Percentiles rank a stretch among this genome's conserved stretches.
These are phyloP conservation scores for Nomada flava DNA, from an alignment of 2,888 invertebrate species.

Conservation along the genomic window DNA sequence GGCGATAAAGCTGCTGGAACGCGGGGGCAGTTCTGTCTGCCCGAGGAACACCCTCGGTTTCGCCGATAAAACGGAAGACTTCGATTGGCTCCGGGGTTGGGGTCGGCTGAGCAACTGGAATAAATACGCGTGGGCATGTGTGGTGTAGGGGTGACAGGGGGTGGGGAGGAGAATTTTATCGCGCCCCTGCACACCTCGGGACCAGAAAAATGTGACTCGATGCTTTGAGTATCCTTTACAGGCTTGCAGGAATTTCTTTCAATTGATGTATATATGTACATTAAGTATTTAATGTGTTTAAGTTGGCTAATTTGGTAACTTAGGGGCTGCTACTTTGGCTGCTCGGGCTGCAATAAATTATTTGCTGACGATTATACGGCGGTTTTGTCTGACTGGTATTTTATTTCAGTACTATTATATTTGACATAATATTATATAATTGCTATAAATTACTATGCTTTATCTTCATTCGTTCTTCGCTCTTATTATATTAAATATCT, in stretches of 20 bases:
- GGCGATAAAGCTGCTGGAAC: slow-evolving; percentile 68
- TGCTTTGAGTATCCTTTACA: slow-evolving; percentile 52
- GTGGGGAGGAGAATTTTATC: slow-evolving; percentile 53
- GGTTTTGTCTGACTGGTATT: no score
- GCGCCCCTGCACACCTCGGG: slow-evolving; percentile 48
- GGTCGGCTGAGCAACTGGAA: slow-evolving; percentile 28
- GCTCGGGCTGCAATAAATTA: no score
- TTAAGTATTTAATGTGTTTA: not conserved
- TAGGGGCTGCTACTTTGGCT: no score
- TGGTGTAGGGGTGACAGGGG: not conserved
- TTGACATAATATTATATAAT: no score
- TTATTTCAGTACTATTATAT: no score
- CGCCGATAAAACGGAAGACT: slow-evolving; percentile 70
- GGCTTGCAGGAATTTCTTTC: slow-evolving; percentile 13
- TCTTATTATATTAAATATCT: no score
- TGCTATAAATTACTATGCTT: no score
- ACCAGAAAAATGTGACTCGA: slow-evolving; percentile 56
- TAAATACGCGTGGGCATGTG: slow-evolving; percentile 45
- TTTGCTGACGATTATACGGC: no score
- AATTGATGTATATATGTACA: not conserved
- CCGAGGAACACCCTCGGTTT: slow-evolving; percentile 63
- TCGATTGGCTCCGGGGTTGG: slow-evolving; percentile 69
- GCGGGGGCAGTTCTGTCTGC: slow-evolving; percentile 37
- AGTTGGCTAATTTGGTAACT: no score
- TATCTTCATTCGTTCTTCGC: no score